Base-by-base conservation (phyloP, 2,888 invertebrate species). In the Apamea epomidion region DNA sequence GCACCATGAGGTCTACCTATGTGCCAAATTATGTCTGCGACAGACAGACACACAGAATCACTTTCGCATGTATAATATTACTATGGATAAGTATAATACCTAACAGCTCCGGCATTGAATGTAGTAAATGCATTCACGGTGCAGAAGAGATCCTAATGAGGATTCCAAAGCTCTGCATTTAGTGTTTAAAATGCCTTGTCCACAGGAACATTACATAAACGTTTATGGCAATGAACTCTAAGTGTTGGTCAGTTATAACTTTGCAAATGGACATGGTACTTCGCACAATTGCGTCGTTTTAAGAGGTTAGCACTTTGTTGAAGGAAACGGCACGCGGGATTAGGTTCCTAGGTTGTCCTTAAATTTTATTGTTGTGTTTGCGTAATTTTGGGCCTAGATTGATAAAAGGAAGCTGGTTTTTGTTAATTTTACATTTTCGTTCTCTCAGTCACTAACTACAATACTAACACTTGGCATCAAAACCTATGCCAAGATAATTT, bases 181-280 rank as follows among this genome's bases (percentile, higher is more conserved):
- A n/a, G 32, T 60, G 45, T 32, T 32, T 6, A 76, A 60, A 76
- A 60, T n/a, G 10, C 7, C 42, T 21, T 60, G 16, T 42, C 29
- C 18, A 32, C 83, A 42, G 16, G 16, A 74, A 82, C 51, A 74
- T 82, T 82, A 42, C 21, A 32, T 32, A 74, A 62, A 29, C 74
- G 74, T 82, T 82, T 67, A 60, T 42, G 48, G 82, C n/a, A 74
- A 82, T 67, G 48, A 42, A 74, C 48, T 65, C 12, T 18, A 58
- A 73, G 74, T 83, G 83, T 75, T 64, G 76, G 81, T 83, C 69
- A 83, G 64, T 83, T 64, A 83, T 69, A 83, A 76, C 64, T 69
- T 81, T 48, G 37, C 48, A 70, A 81, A 81, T 76, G 76, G 54
- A 5, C 29, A 37, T 21, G 21, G 14, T 48, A 76, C 64, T 74